Evolutionary conservation across 2,888 invertebrate genomes (phyloP), one percentile per base, ranked within the genome.

Genomic region (Heteromurus nitidus): DNA sequence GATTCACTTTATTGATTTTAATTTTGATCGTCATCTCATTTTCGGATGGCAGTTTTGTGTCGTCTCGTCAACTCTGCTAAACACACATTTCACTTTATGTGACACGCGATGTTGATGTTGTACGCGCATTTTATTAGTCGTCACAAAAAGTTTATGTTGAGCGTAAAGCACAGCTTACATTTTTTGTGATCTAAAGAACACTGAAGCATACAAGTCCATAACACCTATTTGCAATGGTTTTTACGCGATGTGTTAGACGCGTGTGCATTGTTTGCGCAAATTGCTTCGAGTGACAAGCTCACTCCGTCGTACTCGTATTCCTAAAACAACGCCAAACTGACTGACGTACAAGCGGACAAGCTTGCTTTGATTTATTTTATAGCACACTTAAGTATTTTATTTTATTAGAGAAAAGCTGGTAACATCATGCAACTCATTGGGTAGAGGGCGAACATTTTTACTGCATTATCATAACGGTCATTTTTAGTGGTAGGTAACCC

Each of bases 321-420:
- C n/a, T n/a, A n/a, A n/a, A n/a, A n/a, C n/a, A n/a, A n/a, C n/a
- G 44, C 20, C n/a, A 53, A 18, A 11, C 53, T 53, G 36, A 7
- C 9, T 36, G 18, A 53, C 53, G 53, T 24, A 42, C 11, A 20
- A 26, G 67, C 22, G 60, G 53, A 44, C 58, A 47, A 42, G 73
- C 58, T 42, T 73, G 64, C 80, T 80, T 80, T 80, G 80, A 80
- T 80, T 80, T 80, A 80, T 80, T 80, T 80, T 80, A 80, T 80
- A 60, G 74, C 68, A 62, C 53, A 80, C 80, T 68, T 60, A 80
- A 73, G 26, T 55, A 68, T 80, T 80, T 80, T 80, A 80, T 80
- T 80, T 73, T 80, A 79, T 79, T 79, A 24, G 55, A 28, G 16
- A 70, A 67, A 75, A 76, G 36, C 28, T 65, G 79, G 60, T 80